A percentile compares a stretch with the other conserved stretches of the same genome.
phyloP scores from a whole-genome alignment of 2,113 vertebrate species.

The Ramphastos sulfuratus region DNA sequence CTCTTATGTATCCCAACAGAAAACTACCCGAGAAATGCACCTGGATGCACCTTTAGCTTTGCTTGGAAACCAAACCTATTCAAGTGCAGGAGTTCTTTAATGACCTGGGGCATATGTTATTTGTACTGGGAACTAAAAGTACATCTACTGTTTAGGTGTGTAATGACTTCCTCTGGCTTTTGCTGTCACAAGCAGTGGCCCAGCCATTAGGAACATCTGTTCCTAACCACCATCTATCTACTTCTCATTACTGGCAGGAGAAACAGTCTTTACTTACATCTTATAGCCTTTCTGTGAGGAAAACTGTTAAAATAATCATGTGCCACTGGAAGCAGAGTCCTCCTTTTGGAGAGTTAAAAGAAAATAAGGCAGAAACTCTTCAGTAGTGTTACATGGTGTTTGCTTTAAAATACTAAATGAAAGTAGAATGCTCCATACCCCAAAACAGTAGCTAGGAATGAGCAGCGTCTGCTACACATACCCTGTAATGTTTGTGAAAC shows the following conservation, averaged over 20 bases:
- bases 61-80: neutral
- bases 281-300: neutral
- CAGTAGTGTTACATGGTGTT: neutral
- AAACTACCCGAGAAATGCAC: neutral
- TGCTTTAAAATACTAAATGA: neutral
- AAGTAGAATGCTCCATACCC: neutral
- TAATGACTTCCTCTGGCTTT: slow-evolving; percentile 16
- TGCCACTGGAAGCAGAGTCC: neutral
- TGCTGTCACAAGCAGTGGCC: neutral
- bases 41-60: neutral
- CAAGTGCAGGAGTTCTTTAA: neutral
- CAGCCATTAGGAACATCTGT: neutral
- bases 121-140: neutral
- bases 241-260: neutral
- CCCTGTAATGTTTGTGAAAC: neutral
- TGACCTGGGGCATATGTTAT: neutral
- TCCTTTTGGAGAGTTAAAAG: neutral
- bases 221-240: neutral
- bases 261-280: neutral
- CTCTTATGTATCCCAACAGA: neutral
- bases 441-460: neutral
- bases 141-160: neutral
- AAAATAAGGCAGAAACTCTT: neutral
- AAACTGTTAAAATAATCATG: neutral
- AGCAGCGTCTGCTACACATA: neutral